A percentile compares a stretch with the other conserved stretches of the same genome.
These are phyloP conservation scores for Eucidaris tribuloides DNA, from an alignment of 35 echinoderm and acorn worm genomes.

Conservation along the genomic window DNA sequence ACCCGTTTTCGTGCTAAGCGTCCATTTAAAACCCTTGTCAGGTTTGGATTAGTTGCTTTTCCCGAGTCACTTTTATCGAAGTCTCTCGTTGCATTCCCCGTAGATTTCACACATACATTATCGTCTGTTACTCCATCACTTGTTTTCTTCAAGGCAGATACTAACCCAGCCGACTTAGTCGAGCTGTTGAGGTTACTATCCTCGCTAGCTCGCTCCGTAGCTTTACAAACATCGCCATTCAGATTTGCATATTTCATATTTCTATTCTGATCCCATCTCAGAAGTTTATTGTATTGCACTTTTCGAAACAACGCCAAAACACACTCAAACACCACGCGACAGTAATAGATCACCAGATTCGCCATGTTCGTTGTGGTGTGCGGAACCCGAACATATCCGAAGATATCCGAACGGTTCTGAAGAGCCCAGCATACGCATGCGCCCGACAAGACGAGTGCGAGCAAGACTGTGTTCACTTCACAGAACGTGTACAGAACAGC, in stretches of 20 bases:
- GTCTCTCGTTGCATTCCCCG: too few species aligned
- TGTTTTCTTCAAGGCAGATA: not conserved
- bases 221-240: not conserved
- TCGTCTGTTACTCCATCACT: too few species aligned
- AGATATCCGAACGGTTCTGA: too few species aligned
- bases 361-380: too few species aligned
- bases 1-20: not conserved
- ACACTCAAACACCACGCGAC: not conserved
- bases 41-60: not conserved
- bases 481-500: not conserved
- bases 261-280: not conserved
- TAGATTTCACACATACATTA: too few species aligned
- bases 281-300: not conserved
- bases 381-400: too few species aligned
- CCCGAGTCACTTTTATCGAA: too few species aligned
- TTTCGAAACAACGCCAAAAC: not conserved
- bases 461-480: not conserved
- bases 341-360: too few species aligned
- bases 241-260: not conserved
- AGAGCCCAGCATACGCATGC: not conserved
- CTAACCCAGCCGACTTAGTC: not conserved
- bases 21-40: not conserved
- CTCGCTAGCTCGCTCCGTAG: too few species aligned
- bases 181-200: not conserved
- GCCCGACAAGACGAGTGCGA: not conserved